Percentiles rank a stretch among this genome's conserved stretches.
phyloP scores from a whole-genome alignment of 2,888 invertebrate species.

The Cataglyphis rosenhaueri region DNA sequence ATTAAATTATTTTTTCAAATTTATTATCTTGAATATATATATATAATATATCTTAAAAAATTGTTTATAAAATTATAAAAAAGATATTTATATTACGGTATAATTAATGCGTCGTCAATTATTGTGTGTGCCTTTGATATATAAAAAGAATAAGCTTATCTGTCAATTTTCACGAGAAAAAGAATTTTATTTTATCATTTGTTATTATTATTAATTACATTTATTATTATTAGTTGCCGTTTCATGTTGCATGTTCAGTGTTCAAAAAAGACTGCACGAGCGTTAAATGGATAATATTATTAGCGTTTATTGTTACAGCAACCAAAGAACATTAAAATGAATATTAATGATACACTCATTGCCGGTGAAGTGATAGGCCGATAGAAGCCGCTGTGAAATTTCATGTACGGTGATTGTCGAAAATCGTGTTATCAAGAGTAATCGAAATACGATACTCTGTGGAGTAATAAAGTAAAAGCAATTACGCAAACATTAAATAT shows the following conservation, averaged over 20 bases:
- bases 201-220: slow-evolving; percentile 24
- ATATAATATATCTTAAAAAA: too few species aligned
- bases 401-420: slow-evolving; percentile 22
- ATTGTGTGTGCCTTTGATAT: neutral
- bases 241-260: neutral
- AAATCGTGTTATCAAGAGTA: slow-evolving; percentile 34
- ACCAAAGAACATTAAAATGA: slow-evolving; percentile 45
- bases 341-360: slow-evolving; percentile 45
- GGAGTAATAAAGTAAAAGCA: slow-evolving; percentile 44
- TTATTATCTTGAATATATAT: too few species aligned
- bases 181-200: neutral
- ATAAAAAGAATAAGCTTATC: neutral
- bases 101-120: neutral
- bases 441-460: slow-evolving; percentile 50
- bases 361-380: slow-evolving; percentile 19
- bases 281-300: slow-evolving; percentile 26
- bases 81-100: neutral
- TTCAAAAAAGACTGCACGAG: neutral
- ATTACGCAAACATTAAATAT: slow-evolving; percentile 52
- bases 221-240: slow-evolving; percentile 21
- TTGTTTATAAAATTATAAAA: too few species aligned
- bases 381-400: slow-evolving; percentile 22
- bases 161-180: neutral
- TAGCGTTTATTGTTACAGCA: slow-evolving; percentile 36
- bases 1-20: too few species aligned